Base-by-base conservation (phyloP, 2,113 vertebrate genomes). In the Spilogale gracilis region DNA sequence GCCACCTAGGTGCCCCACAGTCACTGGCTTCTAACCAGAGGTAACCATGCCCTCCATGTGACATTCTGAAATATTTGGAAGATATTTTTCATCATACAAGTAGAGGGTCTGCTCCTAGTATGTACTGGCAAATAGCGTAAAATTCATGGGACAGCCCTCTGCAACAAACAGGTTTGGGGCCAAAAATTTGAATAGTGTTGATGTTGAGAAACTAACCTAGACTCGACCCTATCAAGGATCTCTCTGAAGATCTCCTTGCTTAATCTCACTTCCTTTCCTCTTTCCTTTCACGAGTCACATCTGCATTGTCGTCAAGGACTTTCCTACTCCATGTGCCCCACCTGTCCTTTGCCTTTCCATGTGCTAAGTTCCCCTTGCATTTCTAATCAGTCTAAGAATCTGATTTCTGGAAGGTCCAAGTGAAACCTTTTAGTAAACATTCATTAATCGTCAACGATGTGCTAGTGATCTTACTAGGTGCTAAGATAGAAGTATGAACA, bases 401-500 rank as follows among this genome's bases (percentile, higher is more conserved):
- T 90, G 6, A 90, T 80, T 95, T 90, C n/a, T 73, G 48, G 20
- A 71, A 79, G 23, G 18, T 52, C 2, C 14, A 79, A n/a, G 1
- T 58, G 25, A 69, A 9, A 80, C 1, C 0, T 18, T 76, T 82
- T 45, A 95, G 21, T 67, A 76, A 73, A 43, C 4, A 60, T 67
- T 86, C 38, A 43, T 10, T 88, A 21, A 38, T 60, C 11, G 87
- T 67, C 21, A 74, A 23, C 50, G 23, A 14, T 9, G 20, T 13
- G 9, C 6, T n/a, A 32, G 16, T 65, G 6, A 45, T 3, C n/a
- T 63, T 20, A 69, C 21, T 32, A 43, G 2, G 3, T 50, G 52
- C 38, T 89, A 80, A 85, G 9, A 74, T 32, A 84, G 73, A 80
- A 74, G 67, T 32, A 17, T 67, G 58, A 81, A 48, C 38, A 88